These are phyloP conservation scores for Heterotis niloticus DNA, from an alignment of 2,113 vertebrate species.

Conservation along the genomic window DNA sequence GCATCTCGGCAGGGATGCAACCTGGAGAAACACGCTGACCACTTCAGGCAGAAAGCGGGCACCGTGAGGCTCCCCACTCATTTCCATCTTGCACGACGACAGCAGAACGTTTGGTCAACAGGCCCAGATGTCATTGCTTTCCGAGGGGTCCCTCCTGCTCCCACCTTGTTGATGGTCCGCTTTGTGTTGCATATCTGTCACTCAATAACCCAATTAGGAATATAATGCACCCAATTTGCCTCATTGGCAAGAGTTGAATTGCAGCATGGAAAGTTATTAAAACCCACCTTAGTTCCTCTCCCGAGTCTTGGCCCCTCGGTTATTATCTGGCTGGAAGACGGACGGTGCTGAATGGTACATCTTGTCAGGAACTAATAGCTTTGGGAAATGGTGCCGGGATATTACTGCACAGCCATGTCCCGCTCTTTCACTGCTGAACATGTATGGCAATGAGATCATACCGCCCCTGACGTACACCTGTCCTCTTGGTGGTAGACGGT, in stretches of 20 bases:
- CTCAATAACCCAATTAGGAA: constrained; percentile 32
- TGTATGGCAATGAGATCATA: constrained; percentile 1
- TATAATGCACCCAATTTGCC: constrained; percentile 25
- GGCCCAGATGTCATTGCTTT: too few species aligned
- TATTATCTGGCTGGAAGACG: constrained; percentile 41
- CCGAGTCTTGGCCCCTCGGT: constrained; percentile 30
- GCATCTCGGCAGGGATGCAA: too few species aligned
- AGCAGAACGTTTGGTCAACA: too few species aligned
- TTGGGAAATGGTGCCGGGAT: constrained; percentile 36
- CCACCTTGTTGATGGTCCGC: not conserved
- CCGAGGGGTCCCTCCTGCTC: too few species aligned
- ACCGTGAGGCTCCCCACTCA: too few species aligned
- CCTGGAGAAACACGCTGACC: too few species aligned
- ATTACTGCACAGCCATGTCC: constrained; percentile 21
- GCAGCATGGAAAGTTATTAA: constrained; percentile 38
- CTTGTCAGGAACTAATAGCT: constrained; percentile 52
- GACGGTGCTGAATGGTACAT: constrained; percentile 36
- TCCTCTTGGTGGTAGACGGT: not conserved
- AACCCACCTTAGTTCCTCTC: constrained; percentile 26
- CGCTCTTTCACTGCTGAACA: not conserved
- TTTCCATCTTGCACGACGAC: too few species aligned
- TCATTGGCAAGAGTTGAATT: constrained; percentile 10
- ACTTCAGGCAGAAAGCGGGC: too few species aligned
- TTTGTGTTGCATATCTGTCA: constrained; percentile 25
- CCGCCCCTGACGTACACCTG: not conserved